These are phyloP conservation scores for Hydrotaea cyrtoneurina DNA, from an alignment of 2,888 invertebrate species.

Conservation along the genomic window DNA sequence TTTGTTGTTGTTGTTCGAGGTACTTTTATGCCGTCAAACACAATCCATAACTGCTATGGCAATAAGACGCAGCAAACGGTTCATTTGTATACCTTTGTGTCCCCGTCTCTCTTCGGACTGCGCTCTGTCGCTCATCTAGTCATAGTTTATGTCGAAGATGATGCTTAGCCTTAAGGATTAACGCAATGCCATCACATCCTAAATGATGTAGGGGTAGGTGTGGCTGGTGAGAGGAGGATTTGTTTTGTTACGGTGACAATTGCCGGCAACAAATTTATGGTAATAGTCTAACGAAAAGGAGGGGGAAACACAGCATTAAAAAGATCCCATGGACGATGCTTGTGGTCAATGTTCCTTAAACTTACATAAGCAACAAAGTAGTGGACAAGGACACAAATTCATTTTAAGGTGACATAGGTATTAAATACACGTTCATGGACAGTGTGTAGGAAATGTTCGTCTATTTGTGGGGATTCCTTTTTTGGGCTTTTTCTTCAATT, in stretches of 20 bases:
- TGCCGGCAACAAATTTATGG: slow-evolving; percentile 14
- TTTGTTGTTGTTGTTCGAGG: background rate
- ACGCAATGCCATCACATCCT: background rate
- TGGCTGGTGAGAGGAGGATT: background rate
- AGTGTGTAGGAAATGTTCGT: no score
- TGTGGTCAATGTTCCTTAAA: background rate
- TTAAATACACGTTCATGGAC: no score
- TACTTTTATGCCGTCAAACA: slow-evolving; percentile 37
- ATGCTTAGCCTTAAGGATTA: slow-evolving; percentile 28
- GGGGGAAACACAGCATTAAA: background rate
- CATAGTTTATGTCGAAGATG: slow-evolving; percentile 26
- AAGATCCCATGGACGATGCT: no score
- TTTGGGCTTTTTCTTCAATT: no score
- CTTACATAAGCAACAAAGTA: background rate
- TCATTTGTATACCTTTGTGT: slow-evolving; percentile 4
- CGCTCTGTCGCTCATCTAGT: slow-evolving; percentile 19
- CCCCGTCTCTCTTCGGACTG: background rate
- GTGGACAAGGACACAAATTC: background rate
- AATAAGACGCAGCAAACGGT: slow-evolving; percentile 43
- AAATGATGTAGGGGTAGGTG: background rate
- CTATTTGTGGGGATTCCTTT: no score
- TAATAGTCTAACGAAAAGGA: slow-evolving; percentile 6
- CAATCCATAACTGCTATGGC: slow-evolving; percentile 61
- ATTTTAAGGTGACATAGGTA: no score
- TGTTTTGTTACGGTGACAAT: slow-evolving; percentile 26